Evolutionary conservation across 2,797 vertebrate genomes (phyloP).

Genomic region (Rousettus madagascariensis): DNA sequence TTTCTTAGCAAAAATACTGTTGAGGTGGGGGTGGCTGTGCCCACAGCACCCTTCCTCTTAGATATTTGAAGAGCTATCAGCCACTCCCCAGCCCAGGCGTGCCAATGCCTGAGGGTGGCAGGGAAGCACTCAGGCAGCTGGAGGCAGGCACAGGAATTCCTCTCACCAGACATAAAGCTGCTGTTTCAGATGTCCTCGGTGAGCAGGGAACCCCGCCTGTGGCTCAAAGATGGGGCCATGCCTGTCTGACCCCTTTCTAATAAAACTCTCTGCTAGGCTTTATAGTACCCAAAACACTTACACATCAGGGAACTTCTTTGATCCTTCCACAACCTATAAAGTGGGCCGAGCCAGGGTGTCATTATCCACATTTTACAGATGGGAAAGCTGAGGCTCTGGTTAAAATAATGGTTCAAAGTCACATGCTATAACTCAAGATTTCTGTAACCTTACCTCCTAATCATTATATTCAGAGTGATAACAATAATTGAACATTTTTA

Average conservation of each 20-base stretch:
- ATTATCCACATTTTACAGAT: not conserved
- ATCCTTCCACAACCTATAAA: not conserved
- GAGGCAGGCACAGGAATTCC: not conserved
- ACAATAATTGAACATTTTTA: not conserved
- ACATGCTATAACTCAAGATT: not conserved
- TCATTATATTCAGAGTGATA: fast-evolving
- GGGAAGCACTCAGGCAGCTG: not conserved
- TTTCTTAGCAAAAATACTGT: not conserved
- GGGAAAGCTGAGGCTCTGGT: not conserved
- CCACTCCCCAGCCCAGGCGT: not conserved
- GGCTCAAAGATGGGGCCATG: not conserved
- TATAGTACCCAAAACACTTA: not conserved
- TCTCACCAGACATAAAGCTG: not conserved
- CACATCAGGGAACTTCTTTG: not conserved
- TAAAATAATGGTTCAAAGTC: not conserved
- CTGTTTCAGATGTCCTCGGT: not conserved
- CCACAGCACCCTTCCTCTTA: not conserved
- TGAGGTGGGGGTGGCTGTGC: not conserved
- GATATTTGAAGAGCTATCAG: not conserved
- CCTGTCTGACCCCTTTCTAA: not conserved
- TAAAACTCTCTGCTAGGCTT: not conserved
- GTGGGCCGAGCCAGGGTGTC: not conserved
- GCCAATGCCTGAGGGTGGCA: not conserved
- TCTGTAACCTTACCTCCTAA: not conserved
- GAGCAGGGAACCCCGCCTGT: not conserved